These are phyloP conservation scores for Propsilocerus akamusi DNA, from an alignment of 1,140 invertebrate species.

Conservation along the genomic window DNA sequence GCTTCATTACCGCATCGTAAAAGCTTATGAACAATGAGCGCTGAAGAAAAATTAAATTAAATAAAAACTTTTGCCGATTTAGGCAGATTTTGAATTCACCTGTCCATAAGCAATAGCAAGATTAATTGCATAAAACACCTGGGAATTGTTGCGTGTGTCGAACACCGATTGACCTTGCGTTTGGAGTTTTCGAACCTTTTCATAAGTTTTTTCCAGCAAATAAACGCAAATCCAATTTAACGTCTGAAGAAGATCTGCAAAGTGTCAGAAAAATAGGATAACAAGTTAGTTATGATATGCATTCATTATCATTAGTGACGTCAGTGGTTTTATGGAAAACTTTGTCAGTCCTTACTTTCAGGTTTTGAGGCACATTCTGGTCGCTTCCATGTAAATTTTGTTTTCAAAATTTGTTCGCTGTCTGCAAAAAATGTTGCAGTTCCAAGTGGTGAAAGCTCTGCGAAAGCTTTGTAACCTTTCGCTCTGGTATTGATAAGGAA, in stretches of 20 bases:
- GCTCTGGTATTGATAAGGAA: slow-evolving; percentile 42
- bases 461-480: slow-evolving; percentile 23
- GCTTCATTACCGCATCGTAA: too few species aligned
- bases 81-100: slow-evolving; percentile 16
- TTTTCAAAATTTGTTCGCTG: slow-evolving; percentile 24
- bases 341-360: slow-evolving; percentile 35
- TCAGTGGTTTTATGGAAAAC: not conserved
- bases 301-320: slow-evolving; percentile 1
- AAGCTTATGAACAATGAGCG: too few species aligned
- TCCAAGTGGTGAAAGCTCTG: slow-evolving; percentile 35
- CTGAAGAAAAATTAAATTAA: too few species aligned
- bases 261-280: slow-evolving; percentile 8
- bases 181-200: slow-evolving; percentile 29
- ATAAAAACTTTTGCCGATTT: too few species aligned
- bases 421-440: slow-evolving; percentile 39
- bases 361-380: slow-evolving; percentile 33
- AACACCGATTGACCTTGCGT: slow-evolving; percentile 38
- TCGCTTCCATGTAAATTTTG: slow-evolving; percentile 24
- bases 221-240: slow-evolving; percentile 61
- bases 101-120: slow-evolving; percentile 47
- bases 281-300: slow-evolving; percentile 1
- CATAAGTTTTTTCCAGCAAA: slow-evolving; percentile 40
- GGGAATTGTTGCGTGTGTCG: slow-evolving; percentile 48
- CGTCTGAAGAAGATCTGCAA: slow-evolving; percentile 38
- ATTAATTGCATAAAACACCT: slow-evolving; percentile 49